Percentiles rank a stretch among this genome's conserved stretches.
Evolutionary conservation across 2,888 invertebrate genomes (phyloP).

Genomic region (Calameuta filiformis): DNA sequence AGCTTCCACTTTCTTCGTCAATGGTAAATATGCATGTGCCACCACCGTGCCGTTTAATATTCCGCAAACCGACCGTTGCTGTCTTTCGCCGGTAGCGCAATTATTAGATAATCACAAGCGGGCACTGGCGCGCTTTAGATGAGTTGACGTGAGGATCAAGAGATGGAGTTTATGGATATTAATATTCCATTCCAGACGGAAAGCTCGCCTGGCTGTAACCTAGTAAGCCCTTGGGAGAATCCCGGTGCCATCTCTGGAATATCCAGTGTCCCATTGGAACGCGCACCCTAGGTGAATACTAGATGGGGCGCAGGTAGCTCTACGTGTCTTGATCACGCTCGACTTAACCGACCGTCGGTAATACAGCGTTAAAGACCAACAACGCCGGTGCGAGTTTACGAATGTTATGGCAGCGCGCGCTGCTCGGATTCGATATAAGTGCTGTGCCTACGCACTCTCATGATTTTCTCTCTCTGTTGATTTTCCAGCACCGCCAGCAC

Average conservation of each 20-base stretch:
- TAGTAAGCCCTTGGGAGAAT: conserved; percentile 16
- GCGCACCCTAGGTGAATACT: conserved; percentile 20
- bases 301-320: conserved; percentile 17
- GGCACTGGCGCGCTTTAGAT: background rate
- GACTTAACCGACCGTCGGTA: conserved; percentile 17
- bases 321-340: conserved; percentile 19
- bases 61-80: background rate
- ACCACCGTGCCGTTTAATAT: background rate
- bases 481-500: background rate
- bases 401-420: background rate
- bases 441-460: no score
- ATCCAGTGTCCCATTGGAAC: conserved; percentile 35
- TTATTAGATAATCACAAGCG: background rate
- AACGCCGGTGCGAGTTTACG: background rate
- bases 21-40: background rate
- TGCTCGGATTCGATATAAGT: no score
- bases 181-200: conserved; percentile 33
- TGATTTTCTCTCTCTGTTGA: background rate
- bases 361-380: background rate
- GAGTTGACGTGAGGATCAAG: background rate
- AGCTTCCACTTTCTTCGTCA: background rate
- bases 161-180: conserved; percentile 26
- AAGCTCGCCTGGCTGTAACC: background rate
- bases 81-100: background rate
- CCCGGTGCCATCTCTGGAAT: conserved; percentile 45